A percentile compares a stretch with the other conserved stretches of the same genome.
phyloP scores from a whole-genome alignment of 2,797 vertebrate genomes.

The Chiroxiphia lanceolata region DNA sequence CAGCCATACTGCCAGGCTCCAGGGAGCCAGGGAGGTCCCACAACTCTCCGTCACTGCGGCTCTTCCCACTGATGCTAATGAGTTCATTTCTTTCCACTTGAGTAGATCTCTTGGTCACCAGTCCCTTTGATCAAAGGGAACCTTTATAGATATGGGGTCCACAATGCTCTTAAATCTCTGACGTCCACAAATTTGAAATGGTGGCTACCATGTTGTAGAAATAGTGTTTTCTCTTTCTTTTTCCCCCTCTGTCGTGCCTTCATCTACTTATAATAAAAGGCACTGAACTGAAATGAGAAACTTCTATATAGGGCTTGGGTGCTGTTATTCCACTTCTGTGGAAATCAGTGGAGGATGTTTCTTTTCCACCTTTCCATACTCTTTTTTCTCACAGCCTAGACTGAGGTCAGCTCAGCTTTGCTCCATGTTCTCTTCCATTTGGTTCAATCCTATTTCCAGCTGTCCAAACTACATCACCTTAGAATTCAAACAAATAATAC shows the following conservation, averaged over 20 bases:
- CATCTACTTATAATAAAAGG: neutral
- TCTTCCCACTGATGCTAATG: neutral
- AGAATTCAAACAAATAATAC: neutral
- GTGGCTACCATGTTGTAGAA: neutral
- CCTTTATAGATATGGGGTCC: neutral
- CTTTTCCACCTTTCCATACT: neutral
- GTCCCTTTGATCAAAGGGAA: neutral
- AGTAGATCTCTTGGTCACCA: neutral
- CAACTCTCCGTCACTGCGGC: neutral
- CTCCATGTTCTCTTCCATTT: neutral
- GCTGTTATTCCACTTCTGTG: neutral
- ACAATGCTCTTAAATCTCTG: neutral
- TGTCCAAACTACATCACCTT: neutral
- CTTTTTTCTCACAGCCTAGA: neutral
- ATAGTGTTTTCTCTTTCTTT: neutral
- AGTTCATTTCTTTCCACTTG: neutral
- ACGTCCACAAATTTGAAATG: neutral
- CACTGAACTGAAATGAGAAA: neutral
- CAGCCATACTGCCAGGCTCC: neutral
- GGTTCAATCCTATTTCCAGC: neutral
- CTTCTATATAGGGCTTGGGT: neutral
- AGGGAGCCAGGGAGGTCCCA: neutral
- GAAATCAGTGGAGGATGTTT: neutral
- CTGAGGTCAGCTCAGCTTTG: neutral
- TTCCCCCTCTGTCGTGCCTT: neutral